Evolutionary conservation across 2,113 vertebrate genomes (phyloP), one percentile per base, ranked within the genome.

Genomic region (Sebastes schlegelii): DNA sequence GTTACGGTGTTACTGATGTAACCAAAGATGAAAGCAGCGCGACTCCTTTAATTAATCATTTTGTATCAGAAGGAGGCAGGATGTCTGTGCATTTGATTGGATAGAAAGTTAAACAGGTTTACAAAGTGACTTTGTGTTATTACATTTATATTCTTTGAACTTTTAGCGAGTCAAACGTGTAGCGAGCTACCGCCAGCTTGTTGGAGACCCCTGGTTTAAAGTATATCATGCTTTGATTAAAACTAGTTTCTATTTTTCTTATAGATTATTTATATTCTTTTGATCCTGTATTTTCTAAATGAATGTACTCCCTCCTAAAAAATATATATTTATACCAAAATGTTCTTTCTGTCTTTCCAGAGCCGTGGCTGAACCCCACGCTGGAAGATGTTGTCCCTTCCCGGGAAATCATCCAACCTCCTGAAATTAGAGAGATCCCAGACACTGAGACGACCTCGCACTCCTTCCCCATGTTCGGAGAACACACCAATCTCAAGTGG

Each of bases 401-500:
- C 12, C 74, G 87, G 14, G 79, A 84, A 42, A 19, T 57, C 61
- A 61, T 4, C 52, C 85, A 55, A 8, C 34, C 71, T 19, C 77
- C 89, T 7, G 1, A 5, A 40, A 17, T 68, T 1, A 19, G 17
- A 65, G 69, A 88, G 13, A 61, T 65, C 26, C 71, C 82, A 0
- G 51, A 66, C 11, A 17, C 61, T 0, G 14, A 51, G 34, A 45
- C 5, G 0, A 52, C 52, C 5, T 79, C 85, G 6, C 14, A 67
- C 57, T 88, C 86, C 48, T 9, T 40, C 40, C 89, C 90, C 49
- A 80, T 93, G 76, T 95, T 94, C 26, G 88, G 58, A 0, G 95
- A 95, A 34, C 84, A 93, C 71, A 65, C 87, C 71, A 95, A 94
- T 78, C 93, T 96, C 52, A 90, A 91, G 72, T 96, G 95, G 95